phyloP scores from a whole-genome alignment of 2,888 invertebrate genomes.

The Gonocerus acuteangulatus region DNA sequence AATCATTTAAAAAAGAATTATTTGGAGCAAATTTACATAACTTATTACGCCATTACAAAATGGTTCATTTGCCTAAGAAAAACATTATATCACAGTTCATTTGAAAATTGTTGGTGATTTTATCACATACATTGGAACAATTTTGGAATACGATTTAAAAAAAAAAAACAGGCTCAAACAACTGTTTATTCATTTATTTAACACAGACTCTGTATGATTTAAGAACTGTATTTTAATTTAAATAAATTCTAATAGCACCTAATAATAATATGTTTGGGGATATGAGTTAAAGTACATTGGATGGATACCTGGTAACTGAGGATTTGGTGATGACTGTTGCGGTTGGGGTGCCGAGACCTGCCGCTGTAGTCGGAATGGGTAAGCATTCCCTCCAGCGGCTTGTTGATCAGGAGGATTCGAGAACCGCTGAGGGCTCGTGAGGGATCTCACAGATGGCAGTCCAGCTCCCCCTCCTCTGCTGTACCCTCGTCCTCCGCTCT shows the following conservation, averaged over 20 bases:
- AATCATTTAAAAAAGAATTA: too few species aligned
- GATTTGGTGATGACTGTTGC: constrained; percentile 38
- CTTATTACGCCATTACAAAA: too few species aligned
- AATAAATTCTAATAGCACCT: neutral
- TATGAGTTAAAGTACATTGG: neutral
- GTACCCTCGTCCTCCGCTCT: constrained; percentile 12
- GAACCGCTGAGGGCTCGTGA: constrained; percentile 24
- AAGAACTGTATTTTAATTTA: too few species aligned
- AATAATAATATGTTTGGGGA: neutral
- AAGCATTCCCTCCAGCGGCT: constrained; percentile 30
- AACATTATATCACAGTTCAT: too few species aligned
- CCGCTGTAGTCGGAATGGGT: constrained; percentile 52
- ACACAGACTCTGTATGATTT: too few species aligned
- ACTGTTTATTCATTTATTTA: too few species aligned
- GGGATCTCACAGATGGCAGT: constrained; percentile 30
- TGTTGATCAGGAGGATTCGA: neutral
- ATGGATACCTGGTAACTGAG: constrained; percentile 52
- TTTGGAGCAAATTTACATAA: too few species aligned
- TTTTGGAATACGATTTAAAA: too few species aligned
- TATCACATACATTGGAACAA: too few species aligned
- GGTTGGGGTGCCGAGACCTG: constrained; percentile 50
- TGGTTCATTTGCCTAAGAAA: too few species aligned
- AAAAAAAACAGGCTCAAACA: too few species aligned
- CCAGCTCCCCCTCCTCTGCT: constrained; percentile 12
- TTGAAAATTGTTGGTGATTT: too few species aligned